Conservation (phyloP, 2,888 invertebrate genomes). For the Mythimna ferrago region DNA sequence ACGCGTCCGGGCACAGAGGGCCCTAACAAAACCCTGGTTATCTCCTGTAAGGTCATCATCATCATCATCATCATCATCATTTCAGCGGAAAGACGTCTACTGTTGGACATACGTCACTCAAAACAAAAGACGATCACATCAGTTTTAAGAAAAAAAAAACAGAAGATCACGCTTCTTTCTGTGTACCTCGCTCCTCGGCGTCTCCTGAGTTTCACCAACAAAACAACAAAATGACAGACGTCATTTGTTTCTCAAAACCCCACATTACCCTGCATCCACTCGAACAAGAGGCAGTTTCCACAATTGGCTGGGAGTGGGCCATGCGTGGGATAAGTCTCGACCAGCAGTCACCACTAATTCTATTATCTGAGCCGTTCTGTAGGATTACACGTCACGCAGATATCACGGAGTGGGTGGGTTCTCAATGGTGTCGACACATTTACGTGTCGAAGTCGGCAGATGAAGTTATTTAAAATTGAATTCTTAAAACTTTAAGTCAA, state of each 20-base stretch:
- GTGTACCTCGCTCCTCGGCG: no score
- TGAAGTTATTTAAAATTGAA: background rate
- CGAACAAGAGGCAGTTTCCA: conserved; percentile 21
- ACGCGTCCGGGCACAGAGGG: no score
- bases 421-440: conserved; percentile 47
- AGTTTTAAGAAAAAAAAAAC: background rate
- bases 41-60: no score
- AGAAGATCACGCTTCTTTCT: no score
- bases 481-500: no score
- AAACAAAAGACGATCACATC: background rate
- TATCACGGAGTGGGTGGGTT: conserved; percentile 29
- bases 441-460: background rate
- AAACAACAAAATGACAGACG: conserved; percentile 12
- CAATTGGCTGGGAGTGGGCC: conserved; percentile 55
- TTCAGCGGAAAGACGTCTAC: no score
- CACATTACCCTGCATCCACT: conserved; percentile 33
- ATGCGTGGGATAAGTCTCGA: conserved; percentile 65
- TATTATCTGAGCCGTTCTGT: conserved; percentile 62
- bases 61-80: no score
- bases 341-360: conserved; percentile 62
- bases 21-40: no score
- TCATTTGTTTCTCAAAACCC: conserved; percentile 31
- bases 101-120: background rate
- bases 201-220: background rate
- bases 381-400: conserved; percentile 63